Evolutionary conservation across 2,888 invertebrate genomes (phyloP).

Genomic region (Pomacea canaliculata): DNA sequence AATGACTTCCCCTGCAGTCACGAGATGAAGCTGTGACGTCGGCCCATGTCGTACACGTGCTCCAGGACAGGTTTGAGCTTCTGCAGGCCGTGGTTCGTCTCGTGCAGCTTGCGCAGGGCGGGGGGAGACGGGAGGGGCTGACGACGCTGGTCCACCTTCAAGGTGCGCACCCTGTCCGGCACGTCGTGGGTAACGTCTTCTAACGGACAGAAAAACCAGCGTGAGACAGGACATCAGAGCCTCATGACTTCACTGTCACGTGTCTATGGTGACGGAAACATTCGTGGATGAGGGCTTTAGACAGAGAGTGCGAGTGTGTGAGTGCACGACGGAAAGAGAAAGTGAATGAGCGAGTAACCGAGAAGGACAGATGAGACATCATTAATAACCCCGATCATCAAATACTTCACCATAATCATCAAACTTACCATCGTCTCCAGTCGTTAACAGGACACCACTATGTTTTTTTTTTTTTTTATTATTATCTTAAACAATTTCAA

Average conservation of each 20-base stretch:
- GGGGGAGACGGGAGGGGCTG: conserved; percentile 20
- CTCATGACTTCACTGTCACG: too few species aligned
- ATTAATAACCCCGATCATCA: too few species aligned
- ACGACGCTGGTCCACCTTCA: conserved; percentile 6
- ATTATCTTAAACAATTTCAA: too few species aligned
- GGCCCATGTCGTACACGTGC: conserved; percentile 31
- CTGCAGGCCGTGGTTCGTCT: conserved; percentile 16
- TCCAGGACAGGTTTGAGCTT: conserved; percentile 40
- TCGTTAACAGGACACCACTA: too few species aligned
- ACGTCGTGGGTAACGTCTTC: neutral
- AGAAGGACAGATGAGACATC: too few species aligned
- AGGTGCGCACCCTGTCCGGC: neutral
- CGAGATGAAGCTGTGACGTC: conserved; percentile 32
- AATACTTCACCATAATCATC: too few species aligned
- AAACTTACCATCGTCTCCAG: too few species aligned
- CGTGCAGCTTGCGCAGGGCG: conserved; percentile 17
- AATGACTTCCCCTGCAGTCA: conserved; percentile 5
- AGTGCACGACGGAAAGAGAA: neutral
- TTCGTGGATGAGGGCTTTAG: too few species aligned
- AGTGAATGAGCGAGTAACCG: neutral
- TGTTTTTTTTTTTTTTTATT: too few species aligned
- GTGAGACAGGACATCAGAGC: too few species aligned
- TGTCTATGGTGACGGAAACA: too few species aligned
- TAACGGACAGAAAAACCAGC: too few species aligned
- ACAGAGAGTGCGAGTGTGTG: neutral